Conservation (phyloP, 2,888 invertebrate genomes). For the Stramonita haemastoma region DNA sequence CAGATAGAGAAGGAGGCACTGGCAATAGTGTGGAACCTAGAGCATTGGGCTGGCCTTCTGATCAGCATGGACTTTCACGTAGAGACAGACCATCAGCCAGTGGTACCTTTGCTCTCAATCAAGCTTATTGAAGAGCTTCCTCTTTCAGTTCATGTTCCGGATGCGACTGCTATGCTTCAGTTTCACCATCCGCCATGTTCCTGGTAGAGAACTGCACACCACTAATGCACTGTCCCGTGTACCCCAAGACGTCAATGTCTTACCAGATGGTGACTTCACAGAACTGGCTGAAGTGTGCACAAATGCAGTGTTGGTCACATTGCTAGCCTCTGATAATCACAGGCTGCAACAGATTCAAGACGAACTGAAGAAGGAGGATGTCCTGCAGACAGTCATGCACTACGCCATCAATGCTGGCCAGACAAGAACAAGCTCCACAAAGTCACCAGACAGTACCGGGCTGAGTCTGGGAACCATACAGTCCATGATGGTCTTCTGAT, state of each 20-base stretch:
- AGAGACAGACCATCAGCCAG: not conserved
- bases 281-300: not conserved
- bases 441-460: not conserved
- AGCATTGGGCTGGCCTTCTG: not conserved
- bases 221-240: not conserved
- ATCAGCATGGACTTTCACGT: not conserved
- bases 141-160: not conserved
- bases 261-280: not conserved
- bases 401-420: constrained; percentile 5
- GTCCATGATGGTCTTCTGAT: not conserved
- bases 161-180: not conserved
- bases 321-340: constrained; percentile 8
- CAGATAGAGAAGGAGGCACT: not conserved
- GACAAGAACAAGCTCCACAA: not conserved
- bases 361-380: not conserved
- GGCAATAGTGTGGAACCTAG: not conserved
- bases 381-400: not conserved
- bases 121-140: not conserved
- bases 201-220: not conserved
- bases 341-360: constrained; percentile 7
- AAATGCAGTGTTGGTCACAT: not conserved
- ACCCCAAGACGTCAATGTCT: not conserved
- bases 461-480: not conserved
- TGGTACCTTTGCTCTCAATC: not conserved
- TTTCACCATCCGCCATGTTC: not conserved